These are phyloP conservation scores for Schizopygopsis malacanthus DNA, from an alignment of 2,797 vertebrate genomes.

Conservation along the genomic window DNA sequence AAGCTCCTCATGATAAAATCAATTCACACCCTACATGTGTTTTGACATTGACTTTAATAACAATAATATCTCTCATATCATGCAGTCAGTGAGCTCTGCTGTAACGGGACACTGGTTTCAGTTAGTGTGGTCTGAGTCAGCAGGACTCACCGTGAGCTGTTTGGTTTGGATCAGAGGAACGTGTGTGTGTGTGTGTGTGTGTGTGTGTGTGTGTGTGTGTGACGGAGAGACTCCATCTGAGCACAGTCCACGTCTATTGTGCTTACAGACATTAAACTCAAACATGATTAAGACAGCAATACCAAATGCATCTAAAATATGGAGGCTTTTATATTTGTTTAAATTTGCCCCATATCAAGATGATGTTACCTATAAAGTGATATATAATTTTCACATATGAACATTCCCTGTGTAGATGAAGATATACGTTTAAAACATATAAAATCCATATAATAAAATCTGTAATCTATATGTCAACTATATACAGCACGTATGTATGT, in stretches of 20 bases:
- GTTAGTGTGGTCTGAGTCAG: constrained; percentile 13
- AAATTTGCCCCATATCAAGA: neutral
- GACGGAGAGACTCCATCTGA: constrained; percentile 66
- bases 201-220: constrained; percentile 48
- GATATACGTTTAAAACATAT: neutral
- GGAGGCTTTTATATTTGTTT: too few species aligned
- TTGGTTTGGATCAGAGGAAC: constrained; percentile 69
- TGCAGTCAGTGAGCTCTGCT: neutral
- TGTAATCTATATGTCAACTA: too few species aligned
- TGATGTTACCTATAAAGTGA: neutral
- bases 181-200: constrained; percentile 24
- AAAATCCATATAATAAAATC: neutral
- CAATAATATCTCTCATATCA: neutral
- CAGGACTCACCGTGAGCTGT: constrained; percentile 66
- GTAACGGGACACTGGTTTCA: neutral
- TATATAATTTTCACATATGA: neutral
- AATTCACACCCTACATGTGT: neutral
- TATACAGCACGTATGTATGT: neutral
- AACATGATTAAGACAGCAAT: neutral
- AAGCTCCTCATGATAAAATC: neutral
- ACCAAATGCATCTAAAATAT: neutral
- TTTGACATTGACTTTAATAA: neutral
- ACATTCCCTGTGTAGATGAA: neutral
- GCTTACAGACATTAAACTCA: neutral
- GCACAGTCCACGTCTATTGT: constrained; percentile 16